phyloP scores from a whole-genome alignment of 2,797 vertebrate genomes.

The Furcifer pardalis region DNA sequence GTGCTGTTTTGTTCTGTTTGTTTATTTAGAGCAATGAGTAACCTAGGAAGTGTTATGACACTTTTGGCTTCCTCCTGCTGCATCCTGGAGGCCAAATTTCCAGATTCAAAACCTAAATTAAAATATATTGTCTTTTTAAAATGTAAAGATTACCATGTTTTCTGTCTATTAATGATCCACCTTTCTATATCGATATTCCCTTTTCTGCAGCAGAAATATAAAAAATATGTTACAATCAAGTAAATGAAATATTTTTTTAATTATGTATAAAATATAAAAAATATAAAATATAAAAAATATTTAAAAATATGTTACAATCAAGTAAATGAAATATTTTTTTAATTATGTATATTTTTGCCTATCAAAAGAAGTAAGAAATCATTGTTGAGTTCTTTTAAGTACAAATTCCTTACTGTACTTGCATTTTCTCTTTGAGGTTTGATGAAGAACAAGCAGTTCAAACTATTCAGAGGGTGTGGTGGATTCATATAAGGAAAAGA shows the following conservation, averaged over 20 bases:
- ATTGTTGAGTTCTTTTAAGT: neutral
- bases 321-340: neutral
- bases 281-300: no score
- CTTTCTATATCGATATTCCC: neutral
- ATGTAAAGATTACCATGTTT: no score
- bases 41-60: no score
- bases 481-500: constrained; percentile 55
- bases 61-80: no score
- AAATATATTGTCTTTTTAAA: no score
- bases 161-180: neutral
- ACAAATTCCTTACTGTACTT: neutral
- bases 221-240: neutral
- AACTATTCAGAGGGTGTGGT: constrained; percentile 74
- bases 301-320: neutral
- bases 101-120: no score
- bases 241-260: neutral
- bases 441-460: constrained; percentile 50
- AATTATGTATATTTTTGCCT: no score
- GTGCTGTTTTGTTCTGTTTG: no score
- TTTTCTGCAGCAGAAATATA: neutral
- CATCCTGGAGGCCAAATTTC: no score
- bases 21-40: no score
- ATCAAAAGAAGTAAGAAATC: neutral
- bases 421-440: constrained; percentile 32
- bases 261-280: no score